Base-by-base conservation (phyloP, 2,113 vertebrate genomes). In the Odontophorus gujanensis region DNA sequence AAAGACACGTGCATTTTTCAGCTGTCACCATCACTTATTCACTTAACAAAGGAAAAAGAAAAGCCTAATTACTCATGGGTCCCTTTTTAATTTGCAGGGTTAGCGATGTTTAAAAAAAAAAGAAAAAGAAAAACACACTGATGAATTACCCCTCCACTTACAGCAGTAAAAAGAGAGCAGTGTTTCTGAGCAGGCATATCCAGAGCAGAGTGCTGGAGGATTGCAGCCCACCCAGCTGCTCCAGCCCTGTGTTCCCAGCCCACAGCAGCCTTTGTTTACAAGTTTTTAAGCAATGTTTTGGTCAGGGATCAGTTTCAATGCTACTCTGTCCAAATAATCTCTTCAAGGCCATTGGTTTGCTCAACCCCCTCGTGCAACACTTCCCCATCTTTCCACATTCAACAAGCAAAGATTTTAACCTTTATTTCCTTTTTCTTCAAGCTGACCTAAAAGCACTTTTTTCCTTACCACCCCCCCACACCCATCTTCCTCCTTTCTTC, bases 41-140 rank as follows among this genome's bases (percentile, higher is more conserved):
- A 21, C 55, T 89, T 89, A 93, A 94, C 82, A 93, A 94, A 94
- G 55, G 82, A 85, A 87, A 81, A 90, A 97, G 85, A 85, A 95
- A 93, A 85, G 68, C 81, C 76, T 85, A 93, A 95, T 96, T 93
- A 95, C 89, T 95, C 89, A 92, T 26, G 55, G 81, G 81, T 68
- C 68, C n/a, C 45, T 73, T 82, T 95, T 94, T 92, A 89, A 96
- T 96, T 93, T 94, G 72, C 81, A 78, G 43, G 63, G 89, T 94
- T 93, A 93, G 81, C 1, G 2, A 81, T 83, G 76, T 93, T 94
- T 76, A 45, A 86, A 83, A 6, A 18, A 6, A 26, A 24, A 86
- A 71, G 15, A 86, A 75, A 36, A 81, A 77, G 58, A 73, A 89
- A 96, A 93, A 58, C 68, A 85, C 81, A n/a, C 83, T 51, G 88